Percentiles rank a stretch among this genome's conserved stretches.
phyloP scores from a whole-genome alignment of 2,888 invertebrate genomes.

The Dichetophora obliterata region DNA sequence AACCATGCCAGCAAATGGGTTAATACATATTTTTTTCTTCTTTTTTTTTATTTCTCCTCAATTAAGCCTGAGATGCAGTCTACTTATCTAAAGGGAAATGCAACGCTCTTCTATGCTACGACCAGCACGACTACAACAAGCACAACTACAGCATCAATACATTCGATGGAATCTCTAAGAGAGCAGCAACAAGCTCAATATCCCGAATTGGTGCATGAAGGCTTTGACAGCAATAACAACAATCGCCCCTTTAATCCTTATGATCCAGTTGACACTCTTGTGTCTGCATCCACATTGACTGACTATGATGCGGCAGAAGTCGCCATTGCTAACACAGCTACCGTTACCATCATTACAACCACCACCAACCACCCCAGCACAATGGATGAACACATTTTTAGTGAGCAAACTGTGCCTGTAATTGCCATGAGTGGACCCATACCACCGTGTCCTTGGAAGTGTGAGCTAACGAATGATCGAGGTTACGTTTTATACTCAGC shows the following conservation, averaged over 20 bases:
- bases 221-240: constrained; percentile 37
- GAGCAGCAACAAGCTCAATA: constrained; percentile 36
- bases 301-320: constrained; percentile 41
- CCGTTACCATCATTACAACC: constrained; percentile 38
- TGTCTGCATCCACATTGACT: neutral
- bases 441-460: constrained; percentile 85
- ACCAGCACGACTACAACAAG: constrained; percentile 58
- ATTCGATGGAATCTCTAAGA: constrained; percentile 45
- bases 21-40: neutral
- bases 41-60: neutral
- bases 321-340: constrained; percentile 35
- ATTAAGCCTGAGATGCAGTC: constrained; percentile 62
- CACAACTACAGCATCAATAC: constrained; percentile 61
- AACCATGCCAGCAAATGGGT: no score
- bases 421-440: constrained; percentile 57
- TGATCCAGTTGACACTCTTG: constrained; percentile 53
- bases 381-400: constrained; percentile 47
- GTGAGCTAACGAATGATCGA: constrained; percentile 92
- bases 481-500: constrained; percentile 98
- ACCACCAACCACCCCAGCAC: constrained; percentile 8
- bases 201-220: neutral
- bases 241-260: constrained; percentile 58
- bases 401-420: constrained; percentile 19
- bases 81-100: constrained; percentile 67
- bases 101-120: constrained; percentile 68